These are phyloP conservation scores for Phaedon cochleariae DNA, from an alignment of 2,888 invertebrate species.

Conservation along the genomic window DNA sequence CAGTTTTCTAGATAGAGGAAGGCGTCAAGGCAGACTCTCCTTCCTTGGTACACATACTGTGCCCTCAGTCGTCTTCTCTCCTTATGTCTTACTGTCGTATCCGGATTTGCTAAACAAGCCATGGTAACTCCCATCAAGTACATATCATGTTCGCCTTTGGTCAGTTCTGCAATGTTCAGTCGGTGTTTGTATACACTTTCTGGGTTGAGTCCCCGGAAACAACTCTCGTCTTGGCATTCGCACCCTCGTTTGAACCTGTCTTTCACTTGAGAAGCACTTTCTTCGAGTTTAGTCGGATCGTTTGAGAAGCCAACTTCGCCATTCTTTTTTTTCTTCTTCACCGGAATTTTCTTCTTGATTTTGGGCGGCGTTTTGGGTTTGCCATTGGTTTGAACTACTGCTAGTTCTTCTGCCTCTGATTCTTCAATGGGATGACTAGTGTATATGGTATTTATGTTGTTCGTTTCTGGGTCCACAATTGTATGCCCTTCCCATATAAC, in stretches of 20 bases:
- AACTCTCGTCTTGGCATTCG: conserved; percentile 79
- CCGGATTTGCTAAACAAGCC: conserved; percentile 80
- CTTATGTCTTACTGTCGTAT: conserved; percentile 76
- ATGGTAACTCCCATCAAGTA: conserved; percentile 86
- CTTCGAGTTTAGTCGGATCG: conserved; percentile 74
- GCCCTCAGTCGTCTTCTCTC: conserved; percentile 76
- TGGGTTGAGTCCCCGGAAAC: conserved; percentile 77
- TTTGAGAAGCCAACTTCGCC: conserved; percentile 53
- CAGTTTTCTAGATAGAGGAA: conserved; percentile 83
- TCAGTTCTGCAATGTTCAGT: conserved; percentile 80
- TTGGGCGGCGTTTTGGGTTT: conserved; percentile 62
- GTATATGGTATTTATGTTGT: conserved; percentile 56
- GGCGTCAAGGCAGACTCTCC: conserved; percentile 80
- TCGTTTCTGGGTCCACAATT: conserved; percentile 66
- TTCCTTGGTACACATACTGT: conserved; percentile 80
- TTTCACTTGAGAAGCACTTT: conserved; percentile 74
- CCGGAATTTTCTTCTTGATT: conserved; percentile 56
- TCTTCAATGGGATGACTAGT: conserved; percentile 46
- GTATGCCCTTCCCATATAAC: conserved; percentile 74
- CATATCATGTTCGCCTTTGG: conserved; percentile 85
- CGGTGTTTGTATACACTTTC: conserved; percentile 80
- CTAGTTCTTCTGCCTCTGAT: conserved; percentile 38
- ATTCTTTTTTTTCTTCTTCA: conserved; percentile 66
- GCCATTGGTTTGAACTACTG: conserved; percentile 46
- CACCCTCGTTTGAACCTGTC: conserved; percentile 76